Percentiles rank a stretch among this genome's conserved stretches.
Evolutionary conservation across 2,113 vertebrate genomes (phyloP).

Genomic region (Microtus oregoni): DNA sequence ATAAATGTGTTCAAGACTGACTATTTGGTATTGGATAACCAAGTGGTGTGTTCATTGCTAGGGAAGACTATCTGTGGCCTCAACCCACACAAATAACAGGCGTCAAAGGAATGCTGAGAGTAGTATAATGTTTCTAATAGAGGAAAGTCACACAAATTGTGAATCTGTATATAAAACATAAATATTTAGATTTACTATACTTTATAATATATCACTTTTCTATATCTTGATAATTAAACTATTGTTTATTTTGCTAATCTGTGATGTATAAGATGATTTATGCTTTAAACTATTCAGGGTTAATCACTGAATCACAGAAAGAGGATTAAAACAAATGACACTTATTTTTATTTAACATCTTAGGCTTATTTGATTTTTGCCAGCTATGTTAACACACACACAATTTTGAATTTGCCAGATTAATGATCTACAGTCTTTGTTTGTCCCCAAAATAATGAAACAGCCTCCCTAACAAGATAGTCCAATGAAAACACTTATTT

Average conservation of each 20-base stretch:
- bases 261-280: background rate
- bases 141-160: background rate
- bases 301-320: background rate
- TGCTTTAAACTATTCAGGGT: background rate
- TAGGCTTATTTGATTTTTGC: background rate
- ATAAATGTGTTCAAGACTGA: background rate
- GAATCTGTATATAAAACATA: background rate
- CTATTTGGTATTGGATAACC: background rate
- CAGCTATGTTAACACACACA: background rate
- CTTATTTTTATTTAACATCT: background rate
- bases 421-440: background rate
- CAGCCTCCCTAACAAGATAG: background rate
- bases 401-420: background rate
- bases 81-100: background rate
- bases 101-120: background rate
- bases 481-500: background rate
- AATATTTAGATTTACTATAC: background rate
- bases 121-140: background rate
- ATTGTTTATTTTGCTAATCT: background rate
- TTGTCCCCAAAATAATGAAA: background rate
- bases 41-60: background rate
- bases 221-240: background rate
- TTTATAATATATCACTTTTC: background rate
- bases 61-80: background rate
- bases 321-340: background rate